Evolutionary conservation across 2,113 vertebrate species (phyloP), one percentile per base, ranked within the genome.

Genomic region (Vulpes ferrilata): DNA sequence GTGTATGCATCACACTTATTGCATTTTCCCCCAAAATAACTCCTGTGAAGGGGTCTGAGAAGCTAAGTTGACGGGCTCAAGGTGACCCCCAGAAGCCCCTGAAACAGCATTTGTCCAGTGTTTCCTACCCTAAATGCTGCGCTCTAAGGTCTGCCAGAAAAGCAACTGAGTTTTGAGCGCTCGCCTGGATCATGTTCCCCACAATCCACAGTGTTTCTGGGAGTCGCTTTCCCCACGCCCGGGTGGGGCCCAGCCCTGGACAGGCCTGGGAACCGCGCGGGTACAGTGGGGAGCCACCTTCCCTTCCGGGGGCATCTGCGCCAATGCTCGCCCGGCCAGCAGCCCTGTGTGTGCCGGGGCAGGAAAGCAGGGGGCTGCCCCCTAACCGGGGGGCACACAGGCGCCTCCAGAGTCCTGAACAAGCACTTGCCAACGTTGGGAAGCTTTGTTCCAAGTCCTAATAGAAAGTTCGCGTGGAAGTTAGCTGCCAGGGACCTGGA

Each of bases 381-480:
- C 43, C 43, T 43, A 43, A 43, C 43, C 43, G 7, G 7, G 43
- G 43, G 43, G 6, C 43, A 43, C 43, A 43, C 43, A 43, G 43
- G 43, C 6, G 43, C 43, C 43, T 43, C 43, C 43, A 43, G 43
- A 43, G 43, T 43, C 43, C 43, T 43, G 43, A 43, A 6, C 43
- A 43, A 43, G 43, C 43, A 43, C 43, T 43, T 43, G 43, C 43
- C 43, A 43, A 43, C 6, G 1, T 43, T 1, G 43, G 43, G 7
- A 43, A 43, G 43, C 43, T 43, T 43, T 43, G 43, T 43, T 43
- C 43, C 43, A 88, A 88, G 62, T 94, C 76, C 84, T 51, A 89
- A 92, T 94, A 92, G 67, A 88, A 92, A 95, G 87, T 96, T 92
- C 95, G 51, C 78, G 87, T 92, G 82, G 76, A 88, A 96, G 67